phyloP scores from a whole-genome alignment of 1,140 invertebrate species.

The Aporrectodea caliginosa region DNA sequence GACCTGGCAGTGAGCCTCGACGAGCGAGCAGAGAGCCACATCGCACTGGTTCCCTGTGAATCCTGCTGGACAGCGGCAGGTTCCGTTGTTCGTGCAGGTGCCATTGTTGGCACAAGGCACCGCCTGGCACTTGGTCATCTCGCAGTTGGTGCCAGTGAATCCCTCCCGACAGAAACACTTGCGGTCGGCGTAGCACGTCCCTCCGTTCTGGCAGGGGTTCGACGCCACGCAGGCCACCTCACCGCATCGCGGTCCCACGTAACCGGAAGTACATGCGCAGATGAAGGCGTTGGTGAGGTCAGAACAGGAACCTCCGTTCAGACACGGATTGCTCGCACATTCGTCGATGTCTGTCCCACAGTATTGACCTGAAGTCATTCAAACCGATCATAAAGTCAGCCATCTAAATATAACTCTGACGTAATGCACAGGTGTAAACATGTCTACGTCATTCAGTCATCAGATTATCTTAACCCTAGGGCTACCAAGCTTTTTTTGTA shows the following conservation, averaged over 20 bases:
- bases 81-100: slow-evolving; percentile 9
- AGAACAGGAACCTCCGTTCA: slow-evolving; percentile 59
- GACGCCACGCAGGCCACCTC: background rate
- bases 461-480: background rate
- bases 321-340: slow-evolving; percentile 63
- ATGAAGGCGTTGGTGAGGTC: slow-evolving; percentile 56
- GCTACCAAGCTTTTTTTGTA: no score
- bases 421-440: background rate
- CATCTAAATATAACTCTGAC: no score
- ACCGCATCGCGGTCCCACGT: slow-evolving; percentile 58
- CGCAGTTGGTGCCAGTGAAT: slow-evolving; percentile 73
- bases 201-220: slow-evolving; percentile 31
- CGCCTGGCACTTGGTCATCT: slow-evolving; percentile 43
- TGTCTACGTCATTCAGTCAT: background rate
- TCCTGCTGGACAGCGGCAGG: slow-evolving; percentile 43
- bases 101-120: slow-evolving; percentile 11
- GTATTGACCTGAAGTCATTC: background rate
- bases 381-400: no score
- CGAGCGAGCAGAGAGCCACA: slow-evolving; percentile 30
- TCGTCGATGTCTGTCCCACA: slow-evolving; percentile 19
- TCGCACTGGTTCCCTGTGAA: slow-evolving; percentile 46
- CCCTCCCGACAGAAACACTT: slow-evolving; percentile 82
- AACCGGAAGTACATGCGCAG: slow-evolving; percentile 75
- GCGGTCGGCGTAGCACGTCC: slow-evolving; percentile 56
- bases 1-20: slow-evolving; percentile 15